Conservation (phyloP, 2,888 invertebrate genomes). For the Ormyrus nitidulus region DNA sequence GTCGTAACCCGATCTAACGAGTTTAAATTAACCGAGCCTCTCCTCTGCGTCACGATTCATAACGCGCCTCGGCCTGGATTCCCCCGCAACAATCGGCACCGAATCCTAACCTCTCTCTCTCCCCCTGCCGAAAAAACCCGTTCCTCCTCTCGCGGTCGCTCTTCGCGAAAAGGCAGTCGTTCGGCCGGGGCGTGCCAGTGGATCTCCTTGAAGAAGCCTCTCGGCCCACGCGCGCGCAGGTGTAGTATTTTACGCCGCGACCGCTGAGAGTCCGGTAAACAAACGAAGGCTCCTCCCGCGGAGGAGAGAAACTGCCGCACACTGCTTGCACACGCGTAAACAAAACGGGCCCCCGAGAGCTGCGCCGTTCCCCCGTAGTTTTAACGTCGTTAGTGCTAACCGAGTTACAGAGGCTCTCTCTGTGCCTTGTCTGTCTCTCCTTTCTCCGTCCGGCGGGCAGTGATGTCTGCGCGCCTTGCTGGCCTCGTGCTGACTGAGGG, state of each 20-base stretch:
- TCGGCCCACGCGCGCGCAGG: slow-evolving; percentile 52
- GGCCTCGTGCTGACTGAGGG: slow-evolving; percentile 72
- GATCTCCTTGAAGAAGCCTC: slow-evolving; percentile 63
- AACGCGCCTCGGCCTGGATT: too few species aligned
- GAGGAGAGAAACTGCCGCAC: slow-evolving; percentile 5
- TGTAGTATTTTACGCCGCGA: slow-evolving; percentile 58
- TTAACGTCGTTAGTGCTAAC: slow-evolving; percentile 70
- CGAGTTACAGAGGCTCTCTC: slow-evolving; percentile 61
- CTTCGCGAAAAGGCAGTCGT: too few species aligned
- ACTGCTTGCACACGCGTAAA: neutral
- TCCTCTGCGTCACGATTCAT: too few species aligned
- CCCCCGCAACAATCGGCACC: neutral
- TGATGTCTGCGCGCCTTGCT: slow-evolving; percentile 68
- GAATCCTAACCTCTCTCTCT: slow-evolving; percentile 1
- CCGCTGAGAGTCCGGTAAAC: neutral
- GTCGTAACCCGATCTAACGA: too few species aligned
- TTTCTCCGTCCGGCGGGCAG: too few species aligned
- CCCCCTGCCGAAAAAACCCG: too few species aligned
- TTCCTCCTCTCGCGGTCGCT: too few species aligned
- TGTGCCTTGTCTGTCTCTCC: too few species aligned
- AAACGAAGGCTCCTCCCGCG: neutral
- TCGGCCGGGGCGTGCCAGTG: slow-evolving; percentile 45
- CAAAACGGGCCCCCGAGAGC: slow-evolving; percentile 41
- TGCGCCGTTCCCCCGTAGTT: slow-evolving; percentile 47
- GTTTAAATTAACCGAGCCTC: too few species aligned